phyloP scores from a whole-genome alignment of 35 echinoderm and acorn worm species.

The Apostichopus japonicus region DNA sequence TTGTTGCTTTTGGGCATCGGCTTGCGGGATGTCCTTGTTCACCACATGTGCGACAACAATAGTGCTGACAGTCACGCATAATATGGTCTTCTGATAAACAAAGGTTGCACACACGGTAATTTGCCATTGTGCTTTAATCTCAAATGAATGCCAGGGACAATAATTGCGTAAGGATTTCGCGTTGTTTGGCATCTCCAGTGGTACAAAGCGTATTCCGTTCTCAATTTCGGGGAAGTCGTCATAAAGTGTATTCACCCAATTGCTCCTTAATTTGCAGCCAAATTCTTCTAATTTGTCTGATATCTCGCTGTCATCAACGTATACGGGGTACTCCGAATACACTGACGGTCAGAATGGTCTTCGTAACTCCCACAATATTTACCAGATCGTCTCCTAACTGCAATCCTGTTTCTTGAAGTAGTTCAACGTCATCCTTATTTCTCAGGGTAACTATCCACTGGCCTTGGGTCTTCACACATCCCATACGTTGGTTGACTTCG shows the following conservation, averaged over 20 bases:
- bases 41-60: not conserved
- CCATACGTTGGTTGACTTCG: no score
- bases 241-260: not conserved
- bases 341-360: not conserved
- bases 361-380: not conserved
- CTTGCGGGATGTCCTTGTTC: not conserved
- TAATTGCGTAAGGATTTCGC: not conserved
- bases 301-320: not conserved
- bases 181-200: not conserved
- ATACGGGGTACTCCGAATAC: not conserved
- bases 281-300: not conserved
- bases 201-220: not conserved
- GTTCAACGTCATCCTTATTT: not conserved
- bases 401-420: constrained; percentile 30
- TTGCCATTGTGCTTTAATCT: constrained; percentile 19
- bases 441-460: constrained; percentile 1
- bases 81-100: constrained; percentile 12
- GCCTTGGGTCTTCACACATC: not conserved
- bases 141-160: not conserved
- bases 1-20: not conserved
- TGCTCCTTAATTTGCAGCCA: not conserved
- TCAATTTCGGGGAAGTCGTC: not conserved
- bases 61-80: not conserved
- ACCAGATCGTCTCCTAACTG: not conserved
- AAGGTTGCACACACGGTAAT: not conserved